Base-by-base conservation (phyloP, 2,888 invertebrate species). In the Melieria picta region DNA sequence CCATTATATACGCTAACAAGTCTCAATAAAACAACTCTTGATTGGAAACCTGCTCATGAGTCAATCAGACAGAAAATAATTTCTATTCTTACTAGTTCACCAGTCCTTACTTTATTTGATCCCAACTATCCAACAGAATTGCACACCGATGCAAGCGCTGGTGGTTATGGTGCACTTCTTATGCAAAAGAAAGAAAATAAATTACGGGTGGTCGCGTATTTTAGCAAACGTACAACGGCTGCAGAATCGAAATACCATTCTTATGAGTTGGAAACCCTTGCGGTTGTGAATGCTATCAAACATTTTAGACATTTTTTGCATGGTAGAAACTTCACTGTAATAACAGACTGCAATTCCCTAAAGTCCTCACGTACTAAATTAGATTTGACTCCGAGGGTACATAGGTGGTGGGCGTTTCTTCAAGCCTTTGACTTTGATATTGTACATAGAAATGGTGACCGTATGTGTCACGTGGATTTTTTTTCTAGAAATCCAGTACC, bases 261-360 rank as follows among this genome's bases (percentile, higher is more conserved):
- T 1, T 73, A 72, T 58, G 76, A 76, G 50, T 61, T 77, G 64
- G 75, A 78, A 60, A 77, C 77, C 2, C 65, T 77, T 43, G 76
- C 75, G 9, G 77, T 75, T 16, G 62, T 75, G n/a, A 75, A 74
- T 57, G 61, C 73, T 1, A 63, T 76, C 45, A 76, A 75, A 43
- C 72, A 75, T 71, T 77, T 79, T 65, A 69, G 76, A 5, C 75
- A 76, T 69, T 79, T 74, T 69, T 66, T 75, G 43, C 62, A 72
- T 16, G 16, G 16, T 16, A 16, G 16, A 16, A 16, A 16, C 16
- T 16, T 16, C 16, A 16, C 16, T 16, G 16, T 16, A 16, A 16
- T 16, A 16, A 16, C 16, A 16, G 16, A 16, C 16, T 16, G 16
- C 16, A 16, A 16, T 16, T 16, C 16, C 16, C 16, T 16, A 16